Evolutionary conservation across 2,888 invertebrate genomes (phyloP), one percentile per base, ranked within the genome.

Genomic region (Galeruca laticollis): DNA sequence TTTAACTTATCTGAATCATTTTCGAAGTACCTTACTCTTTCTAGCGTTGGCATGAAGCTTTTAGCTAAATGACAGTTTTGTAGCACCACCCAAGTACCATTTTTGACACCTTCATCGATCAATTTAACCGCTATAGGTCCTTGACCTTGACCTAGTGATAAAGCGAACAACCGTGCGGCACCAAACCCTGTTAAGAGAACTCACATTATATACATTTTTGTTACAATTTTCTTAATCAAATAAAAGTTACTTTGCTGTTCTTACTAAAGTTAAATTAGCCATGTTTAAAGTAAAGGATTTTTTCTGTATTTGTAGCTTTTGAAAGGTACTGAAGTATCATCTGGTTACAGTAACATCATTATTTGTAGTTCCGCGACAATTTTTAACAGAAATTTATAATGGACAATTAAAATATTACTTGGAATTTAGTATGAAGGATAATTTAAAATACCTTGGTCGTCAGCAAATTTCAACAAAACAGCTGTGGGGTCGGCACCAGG

Each of bases 21-120:
- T n/a, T n/a, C n/a, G n/a, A n/a, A n/a, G n/a, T n/a, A n/a, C n/a
- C 82, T 80, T 85, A 93, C 94, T 87, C 92, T 94, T 86, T 98
- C 98, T 73, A 98, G 86, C 59, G 91, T 90, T 0, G 94, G 92
- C 97, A 98, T 97, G 91, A 97, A 98, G 80, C 96, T 96, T 79
- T 95, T 94, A 0, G 97, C 97, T 79, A 98, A 87, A 83, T 98
- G 98, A 82, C 98, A 98, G 86, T 98, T 98, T 87, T 98, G 98
- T 64, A 98, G 86, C 18, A 97, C 91, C 0, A 98, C 95, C 98
- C 98, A 98, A 57, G 93, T 92, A 1, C 98, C 98, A 75, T 90
- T 89, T 77, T 91, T 90, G 0, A 93, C 89, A 0, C 95, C 97
- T 74, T 94, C 92, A 60, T 94, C 93, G 65, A 98, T 95, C 85